Evolutionary conservation across 2,797 vertebrate genomes (phyloP).

Genomic region (Esox masquinongy): DNA sequence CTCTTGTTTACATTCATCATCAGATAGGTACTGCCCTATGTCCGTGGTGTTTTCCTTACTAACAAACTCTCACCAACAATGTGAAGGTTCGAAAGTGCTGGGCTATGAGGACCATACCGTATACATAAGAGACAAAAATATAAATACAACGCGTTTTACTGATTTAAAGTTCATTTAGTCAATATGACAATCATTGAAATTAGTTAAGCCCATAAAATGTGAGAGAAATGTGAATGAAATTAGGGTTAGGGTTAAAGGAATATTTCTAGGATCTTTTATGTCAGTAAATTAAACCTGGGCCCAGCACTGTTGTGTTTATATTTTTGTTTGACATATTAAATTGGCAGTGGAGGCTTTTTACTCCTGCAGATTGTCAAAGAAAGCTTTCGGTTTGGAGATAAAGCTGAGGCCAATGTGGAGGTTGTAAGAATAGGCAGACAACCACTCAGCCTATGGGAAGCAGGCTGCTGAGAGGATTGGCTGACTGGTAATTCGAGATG

Average conservation of each 20-base stretch:
- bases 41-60: background rate
- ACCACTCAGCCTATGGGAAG: constrained; percentile 6
- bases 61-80: background rate
- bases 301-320: too few relatives aligned
- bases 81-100: background rate
- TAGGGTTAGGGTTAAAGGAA: too few relatives aligned
- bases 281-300: too few relatives aligned
- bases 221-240: too few relatives aligned
- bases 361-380: constrained; percentile 20
- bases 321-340: background rate
- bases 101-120: background rate
- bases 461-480: constrained; percentile 40
- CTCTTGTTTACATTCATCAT: constrained; percentile 65
- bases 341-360: constrained; percentile 19
- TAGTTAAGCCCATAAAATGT: too few relatives aligned
- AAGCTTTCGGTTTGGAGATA: constrained; percentile 27
- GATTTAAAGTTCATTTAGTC: too few relatives aligned
- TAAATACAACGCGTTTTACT: background rate
- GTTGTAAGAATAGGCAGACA: background rate
- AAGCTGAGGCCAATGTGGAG: constrained; percentile 48
- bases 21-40: constrained; percentile 58
- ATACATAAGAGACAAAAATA: background rate
- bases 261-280: too few relatives aligned
- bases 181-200: too few relatives aligned
- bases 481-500: constrained; percentile 28